These are phyloP conservation scores for Tipula lateralis DNA, from an alignment of 2,888 invertebrate species.

Conservation along the genomic window DNA sequence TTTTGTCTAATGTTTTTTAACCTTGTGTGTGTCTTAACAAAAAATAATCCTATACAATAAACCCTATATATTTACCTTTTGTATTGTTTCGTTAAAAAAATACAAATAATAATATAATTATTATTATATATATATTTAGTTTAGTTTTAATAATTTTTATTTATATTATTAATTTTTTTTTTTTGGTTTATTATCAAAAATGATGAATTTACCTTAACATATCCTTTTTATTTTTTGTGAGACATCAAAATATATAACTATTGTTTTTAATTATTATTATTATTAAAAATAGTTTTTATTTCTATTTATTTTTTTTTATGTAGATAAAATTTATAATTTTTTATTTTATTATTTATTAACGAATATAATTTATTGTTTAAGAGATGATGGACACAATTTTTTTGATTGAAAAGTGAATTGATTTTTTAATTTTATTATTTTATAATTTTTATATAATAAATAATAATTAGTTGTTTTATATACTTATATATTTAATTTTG, in stretches of 20 bases:
- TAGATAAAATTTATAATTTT: constrained; percentile 2
- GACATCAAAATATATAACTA: constrained; percentile 27
- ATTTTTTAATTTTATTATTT: neutral
- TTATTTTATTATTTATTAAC: neutral
- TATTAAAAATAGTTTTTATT: neutral
- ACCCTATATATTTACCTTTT: neutral
- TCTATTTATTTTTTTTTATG: neutral
- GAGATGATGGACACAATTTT: constrained; percentile 28
- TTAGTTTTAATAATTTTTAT: neutral
- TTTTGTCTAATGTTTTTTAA: constrained; percentile 85
- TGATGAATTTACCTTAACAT: neutral
- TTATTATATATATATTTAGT: neutral
- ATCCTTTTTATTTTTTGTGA: constrained; percentile 24
- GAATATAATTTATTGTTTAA: constrained; percentile 6
- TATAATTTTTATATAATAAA: neutral
- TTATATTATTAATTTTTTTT: neutral
- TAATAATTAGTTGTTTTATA: neutral
- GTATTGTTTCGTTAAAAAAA: neutral
- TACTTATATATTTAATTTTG: neutral
- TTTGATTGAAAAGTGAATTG: constrained; percentile 3
- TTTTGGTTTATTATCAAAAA: neutral
- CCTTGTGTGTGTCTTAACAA: constrained; percentile 79
- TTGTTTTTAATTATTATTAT: neutral
- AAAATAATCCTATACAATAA: constrained; percentile 34
- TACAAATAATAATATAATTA: constrained; percentile 7